Conservation (phyloP, 2,113 vertebrate genomes). For the Myotis brandtii region DNA sequence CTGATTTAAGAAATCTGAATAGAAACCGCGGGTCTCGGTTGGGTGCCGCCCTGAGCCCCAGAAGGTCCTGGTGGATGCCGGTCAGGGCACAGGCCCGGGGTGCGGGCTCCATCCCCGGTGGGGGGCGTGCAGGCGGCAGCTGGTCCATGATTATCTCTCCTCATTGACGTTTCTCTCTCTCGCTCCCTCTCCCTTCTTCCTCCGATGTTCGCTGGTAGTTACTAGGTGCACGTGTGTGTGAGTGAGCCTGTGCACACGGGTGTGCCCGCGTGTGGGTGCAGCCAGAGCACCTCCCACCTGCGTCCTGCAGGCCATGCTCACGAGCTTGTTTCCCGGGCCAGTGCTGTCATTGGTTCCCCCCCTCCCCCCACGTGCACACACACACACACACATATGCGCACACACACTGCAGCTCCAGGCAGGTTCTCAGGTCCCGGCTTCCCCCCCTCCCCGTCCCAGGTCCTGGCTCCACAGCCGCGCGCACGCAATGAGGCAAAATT, state of each 20-base stretch:
- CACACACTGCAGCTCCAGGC: accelerated
- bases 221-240: too few species aligned
- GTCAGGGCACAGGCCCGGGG: too few species aligned
- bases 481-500: accelerated
- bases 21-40: too few species aligned
- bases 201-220: accelerated
- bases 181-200: background rate
- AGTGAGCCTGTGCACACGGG: background rate
- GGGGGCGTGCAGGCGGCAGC: too few species aligned
- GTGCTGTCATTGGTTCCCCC: accelerated
- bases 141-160: too few species aligned
- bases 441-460: background rate
- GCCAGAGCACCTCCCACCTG: accelerated
- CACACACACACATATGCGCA: too few species aligned
- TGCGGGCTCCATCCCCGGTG: too few species aligned
- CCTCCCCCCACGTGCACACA: accelerated
- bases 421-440: accelerated
- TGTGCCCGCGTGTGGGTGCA: background rate
- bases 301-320: accelerated
- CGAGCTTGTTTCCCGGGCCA: accelerated
- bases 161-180: too few species aligned
- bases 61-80: too few species aligned
- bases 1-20: too few species aligned
- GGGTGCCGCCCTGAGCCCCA: too few species aligned
- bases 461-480: accelerated